Percentiles rank a stretch among this genome's conserved stretches.
These are phyloP conservation scores for Nemotelus nigrinus DNA, from an alignment of 2,888 invertebrate species.

Conservation along the genomic window DNA sequence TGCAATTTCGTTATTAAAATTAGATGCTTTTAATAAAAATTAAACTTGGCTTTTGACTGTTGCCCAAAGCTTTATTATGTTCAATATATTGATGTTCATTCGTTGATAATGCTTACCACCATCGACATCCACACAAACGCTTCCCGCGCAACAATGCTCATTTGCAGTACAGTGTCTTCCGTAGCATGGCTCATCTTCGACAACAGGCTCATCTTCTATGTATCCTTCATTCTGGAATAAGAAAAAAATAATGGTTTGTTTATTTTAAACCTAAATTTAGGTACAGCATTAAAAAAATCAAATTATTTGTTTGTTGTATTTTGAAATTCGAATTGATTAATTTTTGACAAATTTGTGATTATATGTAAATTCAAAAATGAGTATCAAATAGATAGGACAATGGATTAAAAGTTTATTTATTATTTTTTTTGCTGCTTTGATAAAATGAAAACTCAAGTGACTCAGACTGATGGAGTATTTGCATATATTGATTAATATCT, in stretches of 20 bases:
- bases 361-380: no score
- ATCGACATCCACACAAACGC: conserved; percentile 72
- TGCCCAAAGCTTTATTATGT: no score
- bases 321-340: neutral
- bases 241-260: neutral
- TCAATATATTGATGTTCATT: no score
- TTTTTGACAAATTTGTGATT: neutral
- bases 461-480: no score
- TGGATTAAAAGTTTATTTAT: no score
- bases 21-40: no score
- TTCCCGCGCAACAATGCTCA: conserved; percentile 85
- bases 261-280: neutral
- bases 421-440: no score
- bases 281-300: neutral
- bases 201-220: conserved; percentile 66
- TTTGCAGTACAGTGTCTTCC: conserved; percentile 79
- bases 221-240: conserved; percentile 51
- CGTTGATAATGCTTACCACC: conserved; percentile 67
- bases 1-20: no score
- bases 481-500: no score
- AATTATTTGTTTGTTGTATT: neutral
- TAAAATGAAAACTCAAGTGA: no score
- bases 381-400: no score
- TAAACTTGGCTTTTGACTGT: no score
- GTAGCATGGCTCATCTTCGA: conserved; percentile 79